Evolutionary conservation across 1,140 invertebrate genomes (phyloP).

Genomic region (Adelges cooleyi): DNA sequence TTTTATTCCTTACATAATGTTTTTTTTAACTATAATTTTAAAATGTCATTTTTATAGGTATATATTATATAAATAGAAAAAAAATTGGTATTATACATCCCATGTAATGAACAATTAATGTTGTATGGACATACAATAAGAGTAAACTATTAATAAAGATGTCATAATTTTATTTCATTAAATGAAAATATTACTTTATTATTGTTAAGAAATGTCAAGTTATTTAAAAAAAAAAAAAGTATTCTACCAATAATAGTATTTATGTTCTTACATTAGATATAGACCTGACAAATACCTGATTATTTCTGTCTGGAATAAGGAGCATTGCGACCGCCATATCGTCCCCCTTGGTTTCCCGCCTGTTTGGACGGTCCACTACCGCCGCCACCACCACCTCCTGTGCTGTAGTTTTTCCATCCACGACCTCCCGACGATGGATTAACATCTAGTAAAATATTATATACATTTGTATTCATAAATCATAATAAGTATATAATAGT

Average conservation of each 20-base stretch:
- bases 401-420: slow-evolving; percentile 20
- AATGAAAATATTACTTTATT: slow-evolving; percentile 14
- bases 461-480: no score
- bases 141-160: slow-evolving; percentile 12
- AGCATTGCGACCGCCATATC: slow-evolving; percentile 19
- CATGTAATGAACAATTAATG: slow-evolving; percentile 4
- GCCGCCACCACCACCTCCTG: not conserved
- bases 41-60: not conserved
- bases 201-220: slow-evolving; percentile 1
- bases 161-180: slow-evolving; percentile 12
- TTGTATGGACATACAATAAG: not conserved
- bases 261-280: slow-evolving; percentile 10
- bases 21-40: slow-evolving; percentile 7
- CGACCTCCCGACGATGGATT: not conserved
- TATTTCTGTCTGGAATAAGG: slow-evolving; percentile 25
- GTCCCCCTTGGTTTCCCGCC: slow-evolving; percentile 22
- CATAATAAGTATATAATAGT: no score
- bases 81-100: slow-evolving; percentile 15
- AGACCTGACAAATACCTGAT: slow-evolving; percentile 22
- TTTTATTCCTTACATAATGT: slow-evolving; percentile 12
- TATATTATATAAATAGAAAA: slow-evolving; percentile 2
- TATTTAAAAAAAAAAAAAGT: slow-evolving; percentile 5
- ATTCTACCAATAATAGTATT: slow-evolving; percentile 17
- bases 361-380: slow-evolving; percentile 15
- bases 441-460: no score